These are phyloP conservation scores for Prionailurus viverrinus DNA, from an alignment of 2,113 vertebrate genomes.

Conservation along the genomic window DNA sequence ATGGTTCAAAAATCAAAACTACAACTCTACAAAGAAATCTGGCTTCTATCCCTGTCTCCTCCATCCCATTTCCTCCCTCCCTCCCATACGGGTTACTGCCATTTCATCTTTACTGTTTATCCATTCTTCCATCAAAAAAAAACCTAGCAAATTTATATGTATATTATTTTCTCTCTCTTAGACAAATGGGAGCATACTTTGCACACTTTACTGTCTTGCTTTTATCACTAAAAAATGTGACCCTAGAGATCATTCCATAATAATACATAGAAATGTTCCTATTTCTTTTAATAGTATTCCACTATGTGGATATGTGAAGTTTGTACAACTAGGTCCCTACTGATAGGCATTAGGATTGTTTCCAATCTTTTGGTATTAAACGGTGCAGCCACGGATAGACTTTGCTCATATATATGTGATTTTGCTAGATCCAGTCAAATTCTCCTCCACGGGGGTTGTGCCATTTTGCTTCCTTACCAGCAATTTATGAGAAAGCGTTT, in stretches of 20 bases:
- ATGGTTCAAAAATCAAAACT: not conserved
- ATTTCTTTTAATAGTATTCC: not conserved
- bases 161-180: not conserved
- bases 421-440: not conserved
- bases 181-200: not conserved
- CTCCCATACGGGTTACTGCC: not conserved
- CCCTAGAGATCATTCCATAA: not conserved
- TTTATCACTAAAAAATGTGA: not conserved
- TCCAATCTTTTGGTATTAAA: not conserved
- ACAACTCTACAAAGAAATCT: not conserved
- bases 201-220: not conserved
- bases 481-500: not conserved
- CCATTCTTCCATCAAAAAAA: not conserved
- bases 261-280: not conserved
- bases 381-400: not conserved
- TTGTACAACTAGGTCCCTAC: not conserved
- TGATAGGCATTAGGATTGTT: not conserved
- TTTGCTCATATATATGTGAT: not conserved
- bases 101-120: not conserved
- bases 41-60: not conserved
- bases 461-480: not conserved
- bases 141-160: not conserved
- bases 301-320: not conserved
- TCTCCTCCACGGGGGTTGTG: not conserved
- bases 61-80: not conserved